Evolutionary conservation across 2,797 vertebrate species (phyloP).

Genomic region (Decapterus maruadsi): DNA sequence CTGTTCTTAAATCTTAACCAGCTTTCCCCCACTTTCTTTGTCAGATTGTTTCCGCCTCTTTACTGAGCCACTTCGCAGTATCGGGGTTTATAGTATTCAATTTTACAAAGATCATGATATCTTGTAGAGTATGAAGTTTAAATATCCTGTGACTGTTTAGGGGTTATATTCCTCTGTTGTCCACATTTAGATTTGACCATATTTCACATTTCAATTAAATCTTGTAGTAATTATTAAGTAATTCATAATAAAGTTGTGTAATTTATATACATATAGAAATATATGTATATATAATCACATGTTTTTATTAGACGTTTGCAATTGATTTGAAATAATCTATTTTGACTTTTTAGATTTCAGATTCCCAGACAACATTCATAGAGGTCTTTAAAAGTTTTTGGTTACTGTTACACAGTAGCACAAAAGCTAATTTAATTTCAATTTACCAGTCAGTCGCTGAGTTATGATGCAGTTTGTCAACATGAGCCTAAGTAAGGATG

Average conservation of each 20-base stretch:
- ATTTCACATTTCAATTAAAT: neutral
- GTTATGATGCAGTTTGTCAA: neutral
- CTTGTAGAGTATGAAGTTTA: neutral
- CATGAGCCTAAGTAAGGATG: conserved; percentile 23
- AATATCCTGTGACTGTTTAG: neutral
- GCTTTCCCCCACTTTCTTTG: conserved; percentile 16
- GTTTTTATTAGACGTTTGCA: too few species aligned
- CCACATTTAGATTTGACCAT: neutral
- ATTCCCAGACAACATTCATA: neutral
- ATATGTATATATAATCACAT: too few species aligned
- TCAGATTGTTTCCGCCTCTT: conserved; percentile 60
- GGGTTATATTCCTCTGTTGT: neutral
- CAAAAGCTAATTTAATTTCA: neutral
- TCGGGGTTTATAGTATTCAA: too few species aligned
- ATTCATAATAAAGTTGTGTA: neutral
- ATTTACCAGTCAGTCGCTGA: neutral
- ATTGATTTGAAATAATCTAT: neutral
- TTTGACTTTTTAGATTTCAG: neutral
- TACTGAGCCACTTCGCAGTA: conserved; percentile 8
- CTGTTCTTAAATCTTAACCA: conserved; percentile 34
- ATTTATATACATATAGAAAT: neutral
- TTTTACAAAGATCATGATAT: neutral
- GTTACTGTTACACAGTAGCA: neutral
- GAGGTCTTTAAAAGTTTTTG: neutral
- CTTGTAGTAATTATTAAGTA: too few species aligned